Conservation (phyloP, 2,797 vertebrate genomes). For the Micropoecilia bifurca region DNA sequence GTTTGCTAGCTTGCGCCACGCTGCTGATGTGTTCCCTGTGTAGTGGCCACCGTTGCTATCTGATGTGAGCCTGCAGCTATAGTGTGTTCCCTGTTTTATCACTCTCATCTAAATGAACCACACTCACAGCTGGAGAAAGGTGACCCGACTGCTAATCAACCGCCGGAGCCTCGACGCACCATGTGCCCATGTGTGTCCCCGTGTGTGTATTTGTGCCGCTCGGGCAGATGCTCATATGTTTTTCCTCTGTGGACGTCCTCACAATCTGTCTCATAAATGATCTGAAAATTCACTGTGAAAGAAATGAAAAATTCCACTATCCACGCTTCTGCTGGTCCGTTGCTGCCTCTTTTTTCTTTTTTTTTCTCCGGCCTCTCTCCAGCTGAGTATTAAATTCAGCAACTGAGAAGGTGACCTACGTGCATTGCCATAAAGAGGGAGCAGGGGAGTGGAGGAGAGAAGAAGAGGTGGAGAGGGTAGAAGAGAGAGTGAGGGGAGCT, state of each 20-base stretch:
- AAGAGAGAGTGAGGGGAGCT: slow-evolving; percentile 38
- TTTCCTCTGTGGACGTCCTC: slow-evolving; percentile 44
- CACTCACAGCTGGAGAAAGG: slow-evolving; percentile 79
- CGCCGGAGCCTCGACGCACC: slow-evolving; percentile 43
- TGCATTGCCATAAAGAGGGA: slow-evolving; percentile 81
- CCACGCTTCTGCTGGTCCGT: slow-evolving; percentile 67
- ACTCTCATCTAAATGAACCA: slow-evolving; percentile 75
- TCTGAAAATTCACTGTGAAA: slow-evolving; percentile 68
- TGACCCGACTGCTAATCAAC: slow-evolving; percentile 78
- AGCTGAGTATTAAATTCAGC: slow-evolving; percentile 85
- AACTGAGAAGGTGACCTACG: slow-evolving; percentile 85
- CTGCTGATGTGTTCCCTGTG: slow-evolving; percentile 40
- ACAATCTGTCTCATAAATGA: slow-evolving; percentile 61
- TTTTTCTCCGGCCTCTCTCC: slow-evolving; percentile 59
- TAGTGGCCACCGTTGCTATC: slow-evolving; percentile 61
- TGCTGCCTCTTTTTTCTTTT: slow-evolving; percentile 23
- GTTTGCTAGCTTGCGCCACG: slow-evolving; percentile 40
- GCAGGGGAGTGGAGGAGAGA: slow-evolving; percentile 64
- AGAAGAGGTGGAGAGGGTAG: slow-evolving; percentile 2
- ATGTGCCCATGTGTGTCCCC: slow-evolving; percentile 23
- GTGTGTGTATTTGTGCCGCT: slow-evolving; percentile 40
- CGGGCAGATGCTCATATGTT: slow-evolving; percentile 51
- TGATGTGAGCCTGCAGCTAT: slow-evolving; percentile 67
- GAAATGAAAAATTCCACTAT: slow-evolving; percentile 68
- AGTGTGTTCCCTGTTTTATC: slow-evolving; percentile 76